These are phyloP conservation scores for Alcedo atthis DNA, from an alignment of 2,797 vertebrate species.

Conservation along the genomic window DNA sequence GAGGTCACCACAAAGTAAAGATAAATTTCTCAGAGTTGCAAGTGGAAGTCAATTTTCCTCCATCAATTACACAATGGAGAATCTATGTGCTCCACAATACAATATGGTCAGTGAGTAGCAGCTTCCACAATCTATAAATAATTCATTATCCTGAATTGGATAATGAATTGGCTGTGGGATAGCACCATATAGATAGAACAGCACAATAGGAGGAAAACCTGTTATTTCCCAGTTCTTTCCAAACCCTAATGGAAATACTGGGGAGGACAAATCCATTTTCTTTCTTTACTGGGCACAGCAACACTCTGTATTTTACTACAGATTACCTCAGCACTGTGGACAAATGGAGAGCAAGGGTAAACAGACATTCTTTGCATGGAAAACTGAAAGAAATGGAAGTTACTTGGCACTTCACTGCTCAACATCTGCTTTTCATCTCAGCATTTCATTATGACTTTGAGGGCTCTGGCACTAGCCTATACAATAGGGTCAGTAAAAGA, in stretches of 20 bases:
- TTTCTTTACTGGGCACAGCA: background rate
- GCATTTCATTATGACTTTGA: background rate
- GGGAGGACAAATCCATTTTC: background rate
- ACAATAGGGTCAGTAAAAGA: background rate
- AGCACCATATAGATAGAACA: background rate
- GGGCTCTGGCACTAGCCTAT: background rate
- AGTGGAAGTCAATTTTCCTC: slow-evolving; percentile 46
- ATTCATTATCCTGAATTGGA: background rate
- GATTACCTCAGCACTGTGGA: background rate
- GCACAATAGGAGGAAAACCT: background rate
- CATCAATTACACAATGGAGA: slow-evolving; percentile 29
- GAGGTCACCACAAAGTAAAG: background rate
- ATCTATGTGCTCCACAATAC: background rate
- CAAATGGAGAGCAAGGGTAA: slow-evolving; percentile 15
- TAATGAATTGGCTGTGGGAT: background rate
- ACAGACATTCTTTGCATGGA: background rate
- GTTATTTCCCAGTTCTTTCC: background rate
- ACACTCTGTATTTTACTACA: background rate
- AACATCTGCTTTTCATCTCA: background rate
- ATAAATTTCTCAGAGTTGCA: slow-evolving; percentile 16
- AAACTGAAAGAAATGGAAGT: background rate
- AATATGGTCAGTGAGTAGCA: background rate
- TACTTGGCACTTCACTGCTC: background rate
- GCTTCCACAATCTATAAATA: slow-evolving; percentile 16
- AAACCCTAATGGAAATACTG: slow-evolving; percentile 6